Base-by-base conservation (phyloP, 2,888 invertebrate genomes). In the Harpalus rufipes region DNA sequence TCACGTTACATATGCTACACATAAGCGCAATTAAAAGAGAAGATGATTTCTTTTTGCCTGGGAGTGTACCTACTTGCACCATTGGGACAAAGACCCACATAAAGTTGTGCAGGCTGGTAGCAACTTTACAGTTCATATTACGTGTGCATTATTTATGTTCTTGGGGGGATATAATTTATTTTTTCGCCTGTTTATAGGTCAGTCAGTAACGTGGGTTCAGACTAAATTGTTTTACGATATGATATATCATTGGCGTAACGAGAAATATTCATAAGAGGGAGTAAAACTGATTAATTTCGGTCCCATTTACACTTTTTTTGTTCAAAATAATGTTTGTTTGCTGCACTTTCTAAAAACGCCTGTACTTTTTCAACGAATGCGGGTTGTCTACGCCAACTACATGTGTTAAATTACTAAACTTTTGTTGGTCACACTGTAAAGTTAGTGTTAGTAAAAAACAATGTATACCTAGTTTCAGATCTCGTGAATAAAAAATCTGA, bases 111-210 rank as follows among this genome's bases (percentile, higher is more conserved):
- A 7, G 61, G 12, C 44, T 51, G 25, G 79, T 59, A 58, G 79
- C 80, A 80, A 78, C 58, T 78, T 78, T 78, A 59, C 61, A 39
- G 80, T 56, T 81, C 68, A 65, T 81, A 68, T 82, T 82, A 82
- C 82, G 32, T 82, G 56, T 82, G 82, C 65, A 82, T 82, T 72
- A 82, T 82, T 82, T 82, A 82, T 82, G 82, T 68, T 58, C 82
- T 82, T 82, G 44, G 32, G 82, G 82, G 82, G 63, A 82, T 82
- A 72, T 82, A 56, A 82, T 68, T 68, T 68, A 72, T 82, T 82
- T 82, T 82, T 72, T 82, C 81, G 18, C 25, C 32, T 58, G 72
- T 82, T 72, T 72, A 72, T 82, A 82, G 82, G 82, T 82, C 82
- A 82, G 82, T 82, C 82, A 82, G 82, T 82, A 82, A 51, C 82